These are phyloP conservation scores for Chiroxiphia lanceolata DNA, from an alignment of 2,797 vertebrate genomes.

Conservation along the genomic window DNA sequence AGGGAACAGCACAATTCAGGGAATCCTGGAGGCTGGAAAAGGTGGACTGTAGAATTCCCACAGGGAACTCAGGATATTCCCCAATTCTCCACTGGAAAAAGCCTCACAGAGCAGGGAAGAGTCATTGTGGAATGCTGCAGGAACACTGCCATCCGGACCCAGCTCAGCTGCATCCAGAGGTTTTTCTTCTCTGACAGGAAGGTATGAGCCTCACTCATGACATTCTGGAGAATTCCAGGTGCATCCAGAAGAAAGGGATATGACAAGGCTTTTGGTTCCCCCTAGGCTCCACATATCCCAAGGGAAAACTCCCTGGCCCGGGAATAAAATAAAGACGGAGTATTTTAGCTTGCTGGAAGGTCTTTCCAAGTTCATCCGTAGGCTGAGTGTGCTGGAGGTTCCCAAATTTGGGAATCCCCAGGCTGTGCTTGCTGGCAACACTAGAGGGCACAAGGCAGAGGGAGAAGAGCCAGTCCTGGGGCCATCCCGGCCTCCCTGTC, in stretches of 20 bases:
- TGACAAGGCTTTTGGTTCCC: background rate
- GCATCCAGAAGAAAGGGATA: background rate
- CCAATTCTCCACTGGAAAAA: background rate
- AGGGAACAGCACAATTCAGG: background rate
- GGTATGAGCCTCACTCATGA: rapidly evolving
- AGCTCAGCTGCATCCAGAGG: background rate
- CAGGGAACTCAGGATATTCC: background rate
- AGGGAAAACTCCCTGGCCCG: background rate
- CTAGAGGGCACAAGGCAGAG: constrained; percentile 32
- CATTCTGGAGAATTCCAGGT: background rate
- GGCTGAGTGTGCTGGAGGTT: background rate
- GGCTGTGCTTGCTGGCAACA: background rate
- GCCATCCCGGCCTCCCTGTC: background rate
- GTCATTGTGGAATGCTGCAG: background rate
- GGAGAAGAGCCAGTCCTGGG: background rate
- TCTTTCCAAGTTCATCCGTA: background rate
- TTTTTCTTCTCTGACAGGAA: background rate
- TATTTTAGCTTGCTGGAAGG: background rate
- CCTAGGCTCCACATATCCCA: background rate
- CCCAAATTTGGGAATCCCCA: background rate
- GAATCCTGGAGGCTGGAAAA: background rate
- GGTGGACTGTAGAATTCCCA: background rate
- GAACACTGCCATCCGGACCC: background rate
- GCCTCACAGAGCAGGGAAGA: rapidly evolving
- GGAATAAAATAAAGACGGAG: background rate